Conservation (phyloP, 2,113 vertebrate genomes). For the Montifringilla adamsi region DNA sequence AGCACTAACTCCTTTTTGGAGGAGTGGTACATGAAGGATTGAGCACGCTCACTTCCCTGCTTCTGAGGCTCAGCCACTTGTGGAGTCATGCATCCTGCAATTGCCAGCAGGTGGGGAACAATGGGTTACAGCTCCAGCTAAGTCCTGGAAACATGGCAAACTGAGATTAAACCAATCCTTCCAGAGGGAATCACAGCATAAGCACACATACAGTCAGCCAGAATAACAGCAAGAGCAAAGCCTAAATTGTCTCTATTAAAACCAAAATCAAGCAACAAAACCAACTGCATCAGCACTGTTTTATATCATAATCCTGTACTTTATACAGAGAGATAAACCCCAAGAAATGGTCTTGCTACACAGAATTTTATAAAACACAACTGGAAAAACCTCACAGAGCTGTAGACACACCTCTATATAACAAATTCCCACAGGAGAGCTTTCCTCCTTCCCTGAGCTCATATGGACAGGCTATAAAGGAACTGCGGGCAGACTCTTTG, state of each 20-base stretch:
- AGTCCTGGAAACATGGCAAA: neutral
- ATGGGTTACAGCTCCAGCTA: accelerated
- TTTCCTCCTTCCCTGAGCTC: neutral
- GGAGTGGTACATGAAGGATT: neutral
- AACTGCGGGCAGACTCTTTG: neutral
- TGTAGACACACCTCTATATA: neutral
- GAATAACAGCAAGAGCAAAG: neutral
- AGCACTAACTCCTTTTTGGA: neutral
- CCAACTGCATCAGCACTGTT: neutral
- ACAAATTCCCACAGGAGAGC: accelerated
- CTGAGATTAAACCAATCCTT: neutral
- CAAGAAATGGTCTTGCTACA: neutral
- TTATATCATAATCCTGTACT: neutral
- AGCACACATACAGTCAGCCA: neutral
- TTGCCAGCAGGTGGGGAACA: neutral
- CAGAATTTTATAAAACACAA: neutral
- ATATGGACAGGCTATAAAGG: accelerated
- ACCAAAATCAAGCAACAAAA: neutral
- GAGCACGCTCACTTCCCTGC: neutral
- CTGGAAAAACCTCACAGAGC: neutral
- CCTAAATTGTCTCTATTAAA: neutral
- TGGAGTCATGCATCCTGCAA: neutral
- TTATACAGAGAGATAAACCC: neutral
- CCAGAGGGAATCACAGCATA: neutral
- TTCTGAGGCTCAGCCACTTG: neutral